A percentile compares a stretch with the other conserved stretches of the same genome.
These are phyloP conservation scores for Eudemis profundana DNA, from an alignment of 2,888 invertebrate species.

Conservation along the genomic window DNA sequence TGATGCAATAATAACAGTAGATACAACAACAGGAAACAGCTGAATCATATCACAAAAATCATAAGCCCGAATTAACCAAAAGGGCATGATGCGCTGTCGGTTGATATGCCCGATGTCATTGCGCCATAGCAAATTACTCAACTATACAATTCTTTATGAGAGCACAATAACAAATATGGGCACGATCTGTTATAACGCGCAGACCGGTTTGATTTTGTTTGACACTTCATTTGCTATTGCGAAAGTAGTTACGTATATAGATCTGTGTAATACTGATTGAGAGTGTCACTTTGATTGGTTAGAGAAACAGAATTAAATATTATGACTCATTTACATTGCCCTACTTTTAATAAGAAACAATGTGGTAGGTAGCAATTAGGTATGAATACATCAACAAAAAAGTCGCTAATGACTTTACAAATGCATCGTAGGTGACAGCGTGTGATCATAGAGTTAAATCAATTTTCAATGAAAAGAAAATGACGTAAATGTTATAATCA, in stretches of 20 bases:
- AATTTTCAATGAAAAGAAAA: no score
- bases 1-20: neutral
- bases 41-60: slow-evolving; percentile 13
- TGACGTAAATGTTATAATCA: no score
- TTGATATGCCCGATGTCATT: slow-evolving; percentile 52
- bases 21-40: slow-evolving; percentile 5
- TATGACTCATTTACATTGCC: neutral
- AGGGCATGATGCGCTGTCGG: slow-evolving; percentile 31
- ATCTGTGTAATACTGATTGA: slow-evolving; percentile 26
- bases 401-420: no score
- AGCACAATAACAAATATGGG: slow-evolving; percentile 63
- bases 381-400: no score
- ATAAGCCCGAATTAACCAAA: slow-evolving; percentile 27
- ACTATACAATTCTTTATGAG: slow-evolving; percentile 48
- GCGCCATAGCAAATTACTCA: slow-evolving; percentile 52
- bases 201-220: slow-evolving; percentile 60
- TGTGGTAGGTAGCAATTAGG: neutral
- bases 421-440: no score
- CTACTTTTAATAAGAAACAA: neutral
- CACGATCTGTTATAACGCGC: slow-evolving; percentile 64
- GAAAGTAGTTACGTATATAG: slow-evolving; percentile 51
- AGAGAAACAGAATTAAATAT: neutral
- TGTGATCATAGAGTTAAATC: no score
- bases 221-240: slow-evolving; percentile 61
- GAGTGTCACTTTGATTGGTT: slow-evolving; percentile 8